A percentile compares a stretch with the other conserved stretches of the same genome.
phyloP scores from a whole-genome alignment of 2,888 invertebrate genomes.

The Terebella lapidaria region DNA sequence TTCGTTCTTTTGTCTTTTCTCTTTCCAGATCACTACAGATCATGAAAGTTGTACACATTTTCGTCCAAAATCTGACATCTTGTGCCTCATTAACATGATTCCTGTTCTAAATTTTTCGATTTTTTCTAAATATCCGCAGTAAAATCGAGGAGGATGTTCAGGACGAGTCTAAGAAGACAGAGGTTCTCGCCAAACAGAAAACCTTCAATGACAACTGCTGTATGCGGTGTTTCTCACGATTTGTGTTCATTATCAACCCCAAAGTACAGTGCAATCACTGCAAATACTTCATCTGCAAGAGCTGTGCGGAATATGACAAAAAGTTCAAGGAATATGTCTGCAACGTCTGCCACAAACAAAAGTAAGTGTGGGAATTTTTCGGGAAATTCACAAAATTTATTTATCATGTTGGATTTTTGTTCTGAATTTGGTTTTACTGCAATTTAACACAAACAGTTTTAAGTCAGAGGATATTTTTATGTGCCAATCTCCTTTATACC shows the following conservation, averaged over 20 bases:
- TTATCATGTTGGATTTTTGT: neutral
- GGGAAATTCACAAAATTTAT: neutral
- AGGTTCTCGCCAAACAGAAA: slow-evolving; percentile 32
- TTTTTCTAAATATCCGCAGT: slow-evolving; percentile 34
- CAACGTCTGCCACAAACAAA: slow-evolving; percentile 43
- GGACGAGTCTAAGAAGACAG: slow-evolving; percentile 37
- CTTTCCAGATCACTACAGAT: too few species aligned
- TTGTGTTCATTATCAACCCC: slow-evolving; percentile 44
- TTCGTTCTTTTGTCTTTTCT: too few species aligned
- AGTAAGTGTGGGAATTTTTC: too few species aligned
- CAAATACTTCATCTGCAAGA: slow-evolving; percentile 45
- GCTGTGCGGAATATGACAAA: slow-evolving; percentile 28
- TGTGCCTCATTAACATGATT: too few species aligned
- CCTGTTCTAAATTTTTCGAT: too few species aligned
- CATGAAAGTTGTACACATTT: too few species aligned
- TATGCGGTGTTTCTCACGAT: slow-evolving; percentile 34
- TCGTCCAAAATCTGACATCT: too few species aligned
- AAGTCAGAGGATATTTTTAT: too few species aligned
- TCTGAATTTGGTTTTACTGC: too few species aligned
- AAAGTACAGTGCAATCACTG: slow-evolving; percentile 41
- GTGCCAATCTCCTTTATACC: too few species aligned
- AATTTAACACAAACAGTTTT: too few species aligned
- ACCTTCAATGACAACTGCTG: slow-evolving; percentile 46
- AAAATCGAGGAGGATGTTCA: slow-evolving; percentile 36
- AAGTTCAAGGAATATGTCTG: slow-evolving; percentile 32